phyloP scores from a whole-genome alignment of 1,140 invertebrate genomes.

The Drusus annulatus region DNA sequence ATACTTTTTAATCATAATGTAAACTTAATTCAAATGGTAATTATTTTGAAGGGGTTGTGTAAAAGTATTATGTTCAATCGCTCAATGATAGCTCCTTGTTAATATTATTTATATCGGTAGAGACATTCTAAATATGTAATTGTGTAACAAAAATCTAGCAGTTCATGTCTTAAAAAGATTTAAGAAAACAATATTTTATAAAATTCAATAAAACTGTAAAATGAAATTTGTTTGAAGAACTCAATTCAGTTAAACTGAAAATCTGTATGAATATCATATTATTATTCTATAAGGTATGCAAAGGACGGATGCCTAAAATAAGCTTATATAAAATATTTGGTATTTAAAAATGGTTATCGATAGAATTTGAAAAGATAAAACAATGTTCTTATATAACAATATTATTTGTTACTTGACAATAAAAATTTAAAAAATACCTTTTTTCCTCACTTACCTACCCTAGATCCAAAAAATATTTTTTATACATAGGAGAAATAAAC shows the following conservation, averaged over 20 bases:
- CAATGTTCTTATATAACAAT: constrained; percentile 57
- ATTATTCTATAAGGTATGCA: background rate
- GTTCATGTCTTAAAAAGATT: background rate
- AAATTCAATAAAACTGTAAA: constrained; percentile 3
- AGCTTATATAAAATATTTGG: constrained; percentile 36
- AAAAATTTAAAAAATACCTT: constrained; percentile 46
- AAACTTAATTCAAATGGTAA: too few species aligned
- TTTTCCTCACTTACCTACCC: background rate
- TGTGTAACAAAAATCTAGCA: too few species aligned
- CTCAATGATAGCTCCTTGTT: background rate
- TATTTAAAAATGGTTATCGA: constrained; percentile 39
- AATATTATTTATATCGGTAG: background rate
- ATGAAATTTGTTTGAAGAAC: background rate
- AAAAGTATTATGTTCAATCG: too few species aligned
- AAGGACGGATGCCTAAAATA: constrained; percentile 12
- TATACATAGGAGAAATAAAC: too few species aligned
- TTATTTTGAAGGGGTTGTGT: too few species aligned
- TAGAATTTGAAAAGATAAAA: constrained; percentile 52
- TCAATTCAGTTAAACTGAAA: constrained; percentile 1
- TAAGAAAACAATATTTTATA: background rate
- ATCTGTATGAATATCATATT: constrained; percentile 15
- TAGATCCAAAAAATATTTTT: background rate
- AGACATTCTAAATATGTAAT: background rate
- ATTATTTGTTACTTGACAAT: constrained; percentile 60
- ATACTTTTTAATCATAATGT: background rate